Evolutionary conservation across 2,113 vertebrate species (phyloP).

Genomic region (Daphoenositta chrysoptera): DNA sequence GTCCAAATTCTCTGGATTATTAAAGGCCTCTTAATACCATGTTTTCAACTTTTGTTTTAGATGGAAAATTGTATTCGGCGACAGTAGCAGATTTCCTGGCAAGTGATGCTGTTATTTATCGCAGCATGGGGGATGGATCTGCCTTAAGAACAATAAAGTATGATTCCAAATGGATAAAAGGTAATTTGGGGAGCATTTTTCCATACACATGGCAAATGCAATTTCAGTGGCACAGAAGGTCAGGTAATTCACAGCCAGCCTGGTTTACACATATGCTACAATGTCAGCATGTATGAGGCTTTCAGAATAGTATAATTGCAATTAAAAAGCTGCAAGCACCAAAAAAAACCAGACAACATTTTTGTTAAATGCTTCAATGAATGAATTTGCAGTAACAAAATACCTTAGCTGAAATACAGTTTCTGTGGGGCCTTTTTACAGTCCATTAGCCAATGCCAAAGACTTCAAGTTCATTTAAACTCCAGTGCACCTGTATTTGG

Average conservation of each 20-base stretch:
- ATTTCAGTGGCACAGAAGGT: background rate
- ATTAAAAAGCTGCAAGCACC: background rate
- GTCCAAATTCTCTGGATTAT: conserved; percentile 2
- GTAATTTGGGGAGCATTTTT: conserved; percentile 68
- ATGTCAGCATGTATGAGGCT: background rate
- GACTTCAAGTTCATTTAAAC: conserved; percentile 5
- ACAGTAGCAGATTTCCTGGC: conserved; percentile 98
- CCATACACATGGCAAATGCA: background rate
- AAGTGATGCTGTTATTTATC: conserved; percentile 98
- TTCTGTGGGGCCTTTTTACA: conserved; percentile 46
- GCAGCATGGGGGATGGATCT: conserved; percentile 97
- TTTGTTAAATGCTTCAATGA: conserved; percentile 51
- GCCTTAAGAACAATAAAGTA: conserved; percentile 98
- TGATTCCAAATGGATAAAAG: conserved; percentile 99
- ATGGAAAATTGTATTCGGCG: conserved; percentile 96
- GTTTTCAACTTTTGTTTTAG: conserved; percentile 71
- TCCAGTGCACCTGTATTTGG: background rate
- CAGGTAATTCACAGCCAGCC: background rate
- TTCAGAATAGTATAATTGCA: background rate
- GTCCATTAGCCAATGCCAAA: conserved; percentile 53
- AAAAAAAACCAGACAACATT: background rate
- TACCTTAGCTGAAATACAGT: conserved; percentile 14
- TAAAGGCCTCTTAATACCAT: background rate
- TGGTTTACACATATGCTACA: background rate
- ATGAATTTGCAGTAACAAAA: conserved; percentile 52